A percentile compares a stretch with the other conserved stretches of the same genome.
These are phyloP conservation scores for Solenopsis fugax DNA, from an alignment of 1,140 invertebrate species.

Conservation along the genomic window DNA sequence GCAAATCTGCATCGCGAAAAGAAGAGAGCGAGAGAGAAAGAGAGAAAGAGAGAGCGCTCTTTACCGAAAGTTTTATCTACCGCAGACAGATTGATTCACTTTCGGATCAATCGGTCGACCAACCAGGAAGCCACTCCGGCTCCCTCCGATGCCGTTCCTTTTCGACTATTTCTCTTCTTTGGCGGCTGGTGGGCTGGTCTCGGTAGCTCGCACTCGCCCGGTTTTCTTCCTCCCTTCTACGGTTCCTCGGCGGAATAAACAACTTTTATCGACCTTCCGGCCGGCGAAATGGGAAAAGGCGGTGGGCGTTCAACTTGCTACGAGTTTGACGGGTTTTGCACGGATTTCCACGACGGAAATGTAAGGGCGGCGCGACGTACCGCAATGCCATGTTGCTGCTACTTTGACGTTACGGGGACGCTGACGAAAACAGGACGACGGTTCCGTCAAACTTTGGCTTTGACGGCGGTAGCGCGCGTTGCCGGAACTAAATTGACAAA, in stretches of 20 bases:
- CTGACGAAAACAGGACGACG: slow-evolving; percentile 71
- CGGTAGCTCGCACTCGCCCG: slow-evolving; percentile 53
- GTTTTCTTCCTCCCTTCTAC: slow-evolving; percentile 64
- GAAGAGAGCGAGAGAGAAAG: slow-evolving; percentile 16
- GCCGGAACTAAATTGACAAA: slow-evolving; percentile 63
- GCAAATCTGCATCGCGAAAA: slow-evolving; percentile 18
- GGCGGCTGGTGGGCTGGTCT: slow-evolving; percentile 29
- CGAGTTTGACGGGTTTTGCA: slow-evolving; percentile 78
- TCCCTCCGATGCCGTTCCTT: slow-evolving; percentile 56
- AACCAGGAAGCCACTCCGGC: slow-evolving; percentile 71
- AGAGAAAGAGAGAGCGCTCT: slow-evolving; percentile 64
- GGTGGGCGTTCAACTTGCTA: slow-evolving; percentile 75
- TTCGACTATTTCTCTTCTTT: slow-evolving; percentile 62
- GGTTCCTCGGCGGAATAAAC: slow-evolving; percentile 80
- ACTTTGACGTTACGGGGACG: slow-evolving; percentile 66
- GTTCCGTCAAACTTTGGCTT: slow-evolving; percentile 68
- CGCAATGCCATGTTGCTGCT: slow-evolving; percentile 69
- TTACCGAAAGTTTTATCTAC: slow-evolving; percentile 81
- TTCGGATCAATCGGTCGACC: slow-evolving; percentile 76
- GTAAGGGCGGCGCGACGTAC: slow-evolving; percentile 62
- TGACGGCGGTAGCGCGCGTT: slow-evolving; percentile 46
- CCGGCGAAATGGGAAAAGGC: slow-evolving; percentile 78
- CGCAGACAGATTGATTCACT: slow-evolving; percentile 80
- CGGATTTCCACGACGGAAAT: slow-evolving; percentile 75
- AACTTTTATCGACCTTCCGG: slow-evolving; percentile 81